These are phyloP conservation scores for Pseudeuparius sepicola DNA, from an alignment of 2,888 invertebrate species.

Conservation along the genomic window DNA sequence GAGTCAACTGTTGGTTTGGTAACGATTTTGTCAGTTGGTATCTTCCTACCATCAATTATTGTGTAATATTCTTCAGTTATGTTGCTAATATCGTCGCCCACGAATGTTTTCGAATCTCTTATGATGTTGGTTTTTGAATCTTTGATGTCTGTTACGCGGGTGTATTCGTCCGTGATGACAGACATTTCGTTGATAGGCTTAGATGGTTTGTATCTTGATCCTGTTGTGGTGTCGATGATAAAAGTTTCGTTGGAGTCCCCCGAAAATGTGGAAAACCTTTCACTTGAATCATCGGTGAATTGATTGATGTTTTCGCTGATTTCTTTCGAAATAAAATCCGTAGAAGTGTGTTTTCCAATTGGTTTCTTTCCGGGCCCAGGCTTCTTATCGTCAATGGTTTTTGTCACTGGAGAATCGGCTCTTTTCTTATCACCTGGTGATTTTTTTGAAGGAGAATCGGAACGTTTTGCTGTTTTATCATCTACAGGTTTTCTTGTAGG, in stretches of 20 bases:
- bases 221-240: too few relatives aligned
- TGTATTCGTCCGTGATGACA: too few relatives aligned
- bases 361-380: too few relatives aligned
- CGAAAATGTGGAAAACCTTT: conserved; percentile 8
- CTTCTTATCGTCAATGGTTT: conserved; percentile 6
- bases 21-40: conserved; percentile 6
- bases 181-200: too few relatives aligned
- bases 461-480: too few relatives aligned
- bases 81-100: conserved; percentile 19
- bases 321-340: conserved; percentile 27
- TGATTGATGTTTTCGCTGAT: conserved; percentile 27
- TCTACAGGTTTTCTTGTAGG: conserved; percentile 14
- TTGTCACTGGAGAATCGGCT: conserved; percentile 12
- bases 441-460: conserved; percentile 17
- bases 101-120: conserved; percentile 22
- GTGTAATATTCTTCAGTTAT: conserved; percentile 20
- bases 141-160: conserved; percentile 8
- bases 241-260: conserved; percentile 12
- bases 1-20: conserved; percentile 20
- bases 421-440: conserved; percentile 12
- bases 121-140: conserved; percentile 19
- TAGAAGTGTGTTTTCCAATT: too few relatives aligned
- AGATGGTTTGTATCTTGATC: too few relatives aligned
- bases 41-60: conserved; percentile 13
- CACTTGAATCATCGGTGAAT: conserved; percentile 14